These are phyloP conservation scores for Semicossyphus pulcher DNA, from an alignment of 2,113 vertebrate species.

Conservation along the genomic window DNA sequence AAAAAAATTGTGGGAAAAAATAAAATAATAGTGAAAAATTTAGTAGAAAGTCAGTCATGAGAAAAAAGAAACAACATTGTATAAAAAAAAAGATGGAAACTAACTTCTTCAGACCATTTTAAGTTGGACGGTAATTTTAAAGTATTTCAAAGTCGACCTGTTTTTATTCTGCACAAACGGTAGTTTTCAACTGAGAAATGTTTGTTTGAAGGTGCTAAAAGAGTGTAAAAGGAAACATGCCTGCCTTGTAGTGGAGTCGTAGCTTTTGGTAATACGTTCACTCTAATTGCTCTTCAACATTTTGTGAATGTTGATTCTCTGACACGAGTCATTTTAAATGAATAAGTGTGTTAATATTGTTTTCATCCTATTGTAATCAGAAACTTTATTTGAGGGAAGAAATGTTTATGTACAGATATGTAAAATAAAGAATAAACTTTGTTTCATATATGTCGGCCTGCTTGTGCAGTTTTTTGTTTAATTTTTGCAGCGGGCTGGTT, in stretches of 20 bases:
- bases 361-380: slow-evolving; percentile 90
- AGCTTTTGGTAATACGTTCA: slow-evolving; percentile 91
- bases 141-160: slow-evolving; percentile 91
- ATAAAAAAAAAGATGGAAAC: slow-evolving; percentile 81
- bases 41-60: slow-evolving; percentile 89
- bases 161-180: slow-evolving; percentile 94
- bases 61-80: slow-evolving; percentile 85
- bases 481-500: not conserved
- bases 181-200: slow-evolving; percentile 94
- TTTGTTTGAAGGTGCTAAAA: slow-evolving; percentile 97
- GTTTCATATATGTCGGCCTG: slow-evolving; percentile 91
- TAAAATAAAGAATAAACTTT: slow-evolving; percentile 99
- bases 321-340: slow-evolving; percentile 91
- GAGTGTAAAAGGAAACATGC: slow-evolving; percentile 92
- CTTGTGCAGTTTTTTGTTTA: slow-evolving; percentile 19
- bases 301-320: slow-evolving; percentile 98
- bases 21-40: slow-evolving; percentile 76
- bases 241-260: slow-evolving; percentile 97
- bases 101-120: slow-evolving; percentile 87
- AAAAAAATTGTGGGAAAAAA: slow-evolving; percentile 77
- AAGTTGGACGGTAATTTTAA: slow-evolving; percentile 83
- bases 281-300: slow-evolving; percentile 93
- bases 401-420: slow-evolving; percentile 99
- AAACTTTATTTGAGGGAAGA: slow-evolving; percentile 91
- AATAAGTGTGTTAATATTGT: slow-evolving; percentile 95